Evolutionary conservation across 2,797 vertebrate genomes (phyloP).

Genomic region (Anabas testudineus): DNA sequence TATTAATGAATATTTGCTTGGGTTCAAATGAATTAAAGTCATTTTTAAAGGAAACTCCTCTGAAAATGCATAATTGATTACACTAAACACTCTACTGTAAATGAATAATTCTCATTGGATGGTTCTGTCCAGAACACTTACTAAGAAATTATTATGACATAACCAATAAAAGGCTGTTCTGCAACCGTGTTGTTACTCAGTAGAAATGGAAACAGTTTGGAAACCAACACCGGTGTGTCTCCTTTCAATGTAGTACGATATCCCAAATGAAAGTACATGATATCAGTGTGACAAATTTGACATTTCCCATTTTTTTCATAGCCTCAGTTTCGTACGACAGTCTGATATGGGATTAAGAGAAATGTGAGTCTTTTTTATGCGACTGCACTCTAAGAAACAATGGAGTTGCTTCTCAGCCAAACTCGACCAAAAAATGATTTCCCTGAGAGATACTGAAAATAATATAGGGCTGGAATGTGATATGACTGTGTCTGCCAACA

Average conservation of each 20-base stretch:
- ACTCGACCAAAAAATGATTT: conserved; percentile 49
- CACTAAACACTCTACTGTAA: too few species aligned
- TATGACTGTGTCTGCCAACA: conserved; percentile 44
- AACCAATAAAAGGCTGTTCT: too few species aligned
- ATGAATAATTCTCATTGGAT: too few species aligned
- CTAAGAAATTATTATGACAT: too few species aligned
- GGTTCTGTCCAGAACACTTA: too few species aligned
- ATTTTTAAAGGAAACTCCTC: too few species aligned
- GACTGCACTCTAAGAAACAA: conserved; percentile 62
- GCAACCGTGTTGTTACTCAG: background rate
- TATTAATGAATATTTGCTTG: too few species aligned
- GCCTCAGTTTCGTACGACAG: conserved; percentile 44
- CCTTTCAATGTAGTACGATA: conserved; percentile 3
- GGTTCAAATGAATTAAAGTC: too few species aligned
- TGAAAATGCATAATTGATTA: too few species aligned
- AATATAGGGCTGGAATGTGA: conserved; percentile 57
- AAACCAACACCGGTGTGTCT: conserved; percentile 7
- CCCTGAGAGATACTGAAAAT: conserved; percentile 51
- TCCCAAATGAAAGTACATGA: conserved; percentile 35
- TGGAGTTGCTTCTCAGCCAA: conserved; percentile 43
- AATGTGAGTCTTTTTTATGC: conserved; percentile 53
- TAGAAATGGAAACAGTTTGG: background rate
- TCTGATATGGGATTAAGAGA: conserved; percentile 61
- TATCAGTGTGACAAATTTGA: conserved; percentile 56
- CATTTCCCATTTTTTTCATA: conserved; percentile 57